Evolutionary conservation across 2,113 vertebrate genomes (phyloP).

Genomic region (Galbula dea): DNA sequence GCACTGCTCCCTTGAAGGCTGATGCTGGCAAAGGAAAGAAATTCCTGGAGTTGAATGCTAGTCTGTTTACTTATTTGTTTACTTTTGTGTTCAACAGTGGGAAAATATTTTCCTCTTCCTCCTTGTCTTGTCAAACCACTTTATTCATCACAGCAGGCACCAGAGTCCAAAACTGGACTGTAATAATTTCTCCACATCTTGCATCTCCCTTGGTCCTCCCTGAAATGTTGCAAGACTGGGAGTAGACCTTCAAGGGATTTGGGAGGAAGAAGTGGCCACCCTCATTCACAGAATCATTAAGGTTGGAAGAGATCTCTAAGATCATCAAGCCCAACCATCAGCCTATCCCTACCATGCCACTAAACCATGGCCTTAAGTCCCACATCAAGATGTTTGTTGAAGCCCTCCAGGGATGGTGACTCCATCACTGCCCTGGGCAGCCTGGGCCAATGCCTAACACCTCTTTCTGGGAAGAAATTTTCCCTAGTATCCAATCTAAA

Average conservation of each 20-base stretch:
- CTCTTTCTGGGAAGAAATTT: no score
- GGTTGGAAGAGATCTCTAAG: no score
- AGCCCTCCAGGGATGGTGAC: no score
- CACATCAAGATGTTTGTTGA: no score
- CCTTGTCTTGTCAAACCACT: conserved; percentile 20
- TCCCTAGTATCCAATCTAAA: no score
- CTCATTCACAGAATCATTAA: no score
- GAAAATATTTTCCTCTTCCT: conserved; percentile 35
- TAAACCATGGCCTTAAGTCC: no score
- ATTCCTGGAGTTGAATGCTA: conserved; percentile 56
- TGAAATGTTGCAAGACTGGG: neutral
- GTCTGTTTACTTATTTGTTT: conserved; percentile 63
- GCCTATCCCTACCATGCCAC: no score
- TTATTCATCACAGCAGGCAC: neutral
- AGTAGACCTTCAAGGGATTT: neutral
- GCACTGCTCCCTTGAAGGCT: conserved; percentile 44
- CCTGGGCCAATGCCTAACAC: no score
- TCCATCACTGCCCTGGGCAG: no score
- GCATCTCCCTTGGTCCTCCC: neutral
- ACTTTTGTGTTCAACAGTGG: conserved; percentile 27
- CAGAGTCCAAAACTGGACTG: neutral
- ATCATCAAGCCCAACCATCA: no score
- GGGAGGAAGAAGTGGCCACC: neutral
- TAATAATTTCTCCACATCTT: neutral
- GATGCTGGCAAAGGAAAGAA: conserved; percentile 44